phyloP scores from a whole-genome alignment of 2,113 vertebrate species.

The Damaliscus lunatus region DNA sequence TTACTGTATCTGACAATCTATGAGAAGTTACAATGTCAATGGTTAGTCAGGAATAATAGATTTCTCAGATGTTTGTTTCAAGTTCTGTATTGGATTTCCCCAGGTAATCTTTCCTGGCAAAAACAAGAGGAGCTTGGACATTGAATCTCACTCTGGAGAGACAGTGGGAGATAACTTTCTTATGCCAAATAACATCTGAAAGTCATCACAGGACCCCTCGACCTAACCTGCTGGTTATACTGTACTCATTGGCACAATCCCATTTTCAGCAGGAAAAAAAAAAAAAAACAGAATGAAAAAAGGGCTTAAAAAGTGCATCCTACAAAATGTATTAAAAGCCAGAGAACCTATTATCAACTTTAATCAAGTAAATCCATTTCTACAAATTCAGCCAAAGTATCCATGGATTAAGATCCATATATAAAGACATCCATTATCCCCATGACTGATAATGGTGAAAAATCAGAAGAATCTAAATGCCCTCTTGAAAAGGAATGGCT shows the following conservation, averaged over 20 bases:
- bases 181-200: neutral
- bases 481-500: neutral
- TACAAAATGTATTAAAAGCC: neutral
- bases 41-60: conserved; percentile 44
- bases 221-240: neutral
- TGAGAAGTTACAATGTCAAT: conserved; percentile 10
- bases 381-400: neutral
- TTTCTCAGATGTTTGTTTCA: conserved; percentile 62
- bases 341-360: neutral
- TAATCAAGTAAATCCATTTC: neutral
- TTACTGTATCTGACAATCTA: conserved; percentile 37
- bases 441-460: neutral
- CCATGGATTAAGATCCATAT: neutral
- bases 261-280: neutral
- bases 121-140: neutral
- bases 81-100: conserved; percentile 46
- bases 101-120: conserved; percentile 12
- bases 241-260: neutral
- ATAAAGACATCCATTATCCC: neutral
- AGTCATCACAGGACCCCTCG: neutral
- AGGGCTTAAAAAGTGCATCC: neutral
- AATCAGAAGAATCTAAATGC: neutral
- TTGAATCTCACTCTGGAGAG: conserved; percentile 30
- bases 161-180: conserved; percentile 24
- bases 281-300: neutral